Evolutionary conservation across 1,140 invertebrate genomes (phyloP).

Genomic region (Bactericera cockerelli): DNA sequence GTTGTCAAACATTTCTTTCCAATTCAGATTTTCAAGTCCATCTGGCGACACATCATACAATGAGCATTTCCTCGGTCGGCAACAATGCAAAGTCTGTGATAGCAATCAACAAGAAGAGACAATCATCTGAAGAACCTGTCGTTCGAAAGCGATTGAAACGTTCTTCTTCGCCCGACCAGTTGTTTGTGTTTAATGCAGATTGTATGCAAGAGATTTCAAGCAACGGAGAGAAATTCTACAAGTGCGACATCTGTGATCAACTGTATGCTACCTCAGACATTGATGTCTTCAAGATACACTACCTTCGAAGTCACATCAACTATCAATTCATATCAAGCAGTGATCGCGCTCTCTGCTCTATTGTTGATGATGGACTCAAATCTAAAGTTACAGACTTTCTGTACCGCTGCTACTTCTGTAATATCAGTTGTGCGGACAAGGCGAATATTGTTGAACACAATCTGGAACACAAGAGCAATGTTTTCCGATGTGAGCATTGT

Average conservation of each 20-base stretch:
- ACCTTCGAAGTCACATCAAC: background rate
- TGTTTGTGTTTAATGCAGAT: background rate
- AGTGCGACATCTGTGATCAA: slow-evolving; percentile 3
- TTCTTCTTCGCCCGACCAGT: background rate
- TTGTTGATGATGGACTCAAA: background rate
- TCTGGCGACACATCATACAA: background rate
- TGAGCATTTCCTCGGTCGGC: background rate
- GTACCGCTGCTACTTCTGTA: slow-evolving; percentile 1
- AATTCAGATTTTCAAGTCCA: background rate
- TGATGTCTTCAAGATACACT: background rate
- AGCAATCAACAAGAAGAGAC: background rate
- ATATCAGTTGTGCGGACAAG: background rate
- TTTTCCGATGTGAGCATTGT: background rate
- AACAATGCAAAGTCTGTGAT: background rate
- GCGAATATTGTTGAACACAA: background rate
- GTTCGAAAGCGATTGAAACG: background rate
- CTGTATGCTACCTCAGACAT: background rate
- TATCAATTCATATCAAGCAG: background rate
- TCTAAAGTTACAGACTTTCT: background rate
- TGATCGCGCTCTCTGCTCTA: background rate
- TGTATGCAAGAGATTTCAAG: background rate
- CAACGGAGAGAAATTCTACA: slow-evolving; percentile 1
- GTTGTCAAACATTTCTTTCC: background rate
- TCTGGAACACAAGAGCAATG: background rate
- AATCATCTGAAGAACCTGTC: background rate